These are phyloP conservation scores for Formica exsecta DNA, from an alignment of 1,140 invertebrate species.

Conservation along the genomic window DNA sequence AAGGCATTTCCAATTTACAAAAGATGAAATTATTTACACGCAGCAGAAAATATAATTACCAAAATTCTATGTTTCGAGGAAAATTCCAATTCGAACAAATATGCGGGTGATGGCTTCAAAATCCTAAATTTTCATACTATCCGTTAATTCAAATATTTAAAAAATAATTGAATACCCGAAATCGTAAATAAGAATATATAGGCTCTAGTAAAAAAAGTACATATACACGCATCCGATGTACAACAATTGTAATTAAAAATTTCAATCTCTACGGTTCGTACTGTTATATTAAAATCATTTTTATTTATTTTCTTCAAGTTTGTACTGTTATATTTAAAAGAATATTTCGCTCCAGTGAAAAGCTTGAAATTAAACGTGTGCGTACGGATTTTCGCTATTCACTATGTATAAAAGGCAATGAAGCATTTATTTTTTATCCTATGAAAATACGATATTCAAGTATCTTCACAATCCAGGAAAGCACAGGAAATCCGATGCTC, in stretches of 20 bases:
- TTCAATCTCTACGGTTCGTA: background rate
- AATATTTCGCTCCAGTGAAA: background rate
- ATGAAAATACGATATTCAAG: conserved; percentile 25
- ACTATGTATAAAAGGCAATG: background rate
- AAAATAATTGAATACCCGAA: background rate
- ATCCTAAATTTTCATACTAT: background rate
- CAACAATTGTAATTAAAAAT: conserved; percentile 3
- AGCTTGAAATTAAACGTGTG: conserved; percentile 11
- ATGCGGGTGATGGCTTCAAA: no score
- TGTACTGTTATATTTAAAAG: background rate
- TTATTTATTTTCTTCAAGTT: no score
- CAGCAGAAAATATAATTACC: background rate
- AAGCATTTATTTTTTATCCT: background rate
- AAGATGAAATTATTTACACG: background rate
- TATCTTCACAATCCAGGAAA: conserved; percentile 13
- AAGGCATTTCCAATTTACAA: background rate
- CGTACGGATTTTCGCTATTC: background rate
- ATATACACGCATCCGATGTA: background rate
- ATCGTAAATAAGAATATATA: background rate
- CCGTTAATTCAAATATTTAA: background rate
- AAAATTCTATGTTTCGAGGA: background rate
- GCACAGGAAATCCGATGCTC: conserved; percentile 17
- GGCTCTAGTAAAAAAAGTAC: background rate
- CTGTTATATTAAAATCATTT: background rate
- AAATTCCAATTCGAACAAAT: background rate